Evolutionary conservation across 2,113 vertebrate species (phyloP).

Genomic region (Oreochromis tanganicae): DNA sequence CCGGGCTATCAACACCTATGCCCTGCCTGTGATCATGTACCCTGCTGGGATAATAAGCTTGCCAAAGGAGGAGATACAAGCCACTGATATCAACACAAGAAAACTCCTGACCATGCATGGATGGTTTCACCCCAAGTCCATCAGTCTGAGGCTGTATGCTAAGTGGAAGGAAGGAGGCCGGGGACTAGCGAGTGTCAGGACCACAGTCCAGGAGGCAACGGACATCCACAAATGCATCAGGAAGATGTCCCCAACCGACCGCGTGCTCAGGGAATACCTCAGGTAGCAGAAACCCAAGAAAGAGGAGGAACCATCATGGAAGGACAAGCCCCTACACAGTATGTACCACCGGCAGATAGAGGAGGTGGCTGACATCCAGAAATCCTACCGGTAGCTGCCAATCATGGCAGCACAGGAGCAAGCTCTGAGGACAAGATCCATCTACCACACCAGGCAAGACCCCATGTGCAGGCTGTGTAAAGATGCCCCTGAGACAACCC

Average conservation of each 20-base stretch:
- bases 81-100: background rate
- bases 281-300: background rate
- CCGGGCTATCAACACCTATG: accelerated
- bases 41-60: background rate
- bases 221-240: background rate
- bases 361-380: no score
- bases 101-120: background rate
- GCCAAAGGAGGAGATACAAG: background rate
- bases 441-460: no score
- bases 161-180: background rate
- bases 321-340: background rate
- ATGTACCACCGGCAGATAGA: no score
- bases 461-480: no score
- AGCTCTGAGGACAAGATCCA: no score
- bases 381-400: no score
- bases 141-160: background rate
- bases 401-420: no score
- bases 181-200: background rate
- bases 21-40: background rate
- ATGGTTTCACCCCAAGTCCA: background rate
- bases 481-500: no score
- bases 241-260: background rate
- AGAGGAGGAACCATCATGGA: background rate
- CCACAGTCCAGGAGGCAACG: background rate
- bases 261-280: background rate